A percentile compares a stretch with the other conserved stretches of the same genome.
Evolutionary conservation across 2,113 vertebrate species (phyloP).

Genomic region (Rallus limicola): DNA sequence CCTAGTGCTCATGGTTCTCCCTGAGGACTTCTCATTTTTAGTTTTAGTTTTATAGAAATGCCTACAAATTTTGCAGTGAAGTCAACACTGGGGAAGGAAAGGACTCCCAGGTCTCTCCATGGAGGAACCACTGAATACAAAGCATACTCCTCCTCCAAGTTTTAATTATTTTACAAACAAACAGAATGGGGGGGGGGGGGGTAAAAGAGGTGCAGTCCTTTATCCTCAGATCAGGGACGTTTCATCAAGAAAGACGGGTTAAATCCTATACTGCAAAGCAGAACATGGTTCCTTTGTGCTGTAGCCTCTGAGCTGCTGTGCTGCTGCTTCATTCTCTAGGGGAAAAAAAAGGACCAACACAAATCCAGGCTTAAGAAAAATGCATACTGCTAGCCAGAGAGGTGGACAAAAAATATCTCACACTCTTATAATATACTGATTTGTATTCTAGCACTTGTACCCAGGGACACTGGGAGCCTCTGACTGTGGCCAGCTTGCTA

Average conservation of each 20-base stretch:
- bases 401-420: background rate
- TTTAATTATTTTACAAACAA: background rate
- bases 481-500: background rate
- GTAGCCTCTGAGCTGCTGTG: background rate
- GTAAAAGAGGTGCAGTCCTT: background rate
- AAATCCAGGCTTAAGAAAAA: background rate
- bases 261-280: background rate
- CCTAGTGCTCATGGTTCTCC: background rate
- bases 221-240: background rate
- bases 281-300: background rate
- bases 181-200: background rate
- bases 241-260: background rate
- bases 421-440: background rate
- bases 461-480: background rate
- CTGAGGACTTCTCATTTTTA: background rate
- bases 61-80: background rate
- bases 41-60: background rate
- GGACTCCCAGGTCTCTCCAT: background rate
- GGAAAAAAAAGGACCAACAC: background rate
- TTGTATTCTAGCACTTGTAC: background rate
- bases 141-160: background rate
- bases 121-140: background rate
- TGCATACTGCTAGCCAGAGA: background rate
- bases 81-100: background rate
- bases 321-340: background rate